Conservation (phyloP, 2,888 invertebrate species). For the Xiphydria camelus region DNA sequence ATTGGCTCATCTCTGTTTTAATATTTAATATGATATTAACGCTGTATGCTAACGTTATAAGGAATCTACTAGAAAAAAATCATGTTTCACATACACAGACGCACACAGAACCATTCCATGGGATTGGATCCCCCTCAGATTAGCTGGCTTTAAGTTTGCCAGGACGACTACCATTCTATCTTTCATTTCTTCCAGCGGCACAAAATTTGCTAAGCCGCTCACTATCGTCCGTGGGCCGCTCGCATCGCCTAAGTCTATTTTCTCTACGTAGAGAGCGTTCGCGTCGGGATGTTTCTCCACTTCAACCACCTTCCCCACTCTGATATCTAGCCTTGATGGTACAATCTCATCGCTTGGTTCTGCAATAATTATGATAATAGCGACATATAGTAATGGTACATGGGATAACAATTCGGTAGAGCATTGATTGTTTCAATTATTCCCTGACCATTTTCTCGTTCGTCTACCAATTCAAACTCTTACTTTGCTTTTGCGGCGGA, state of each 20-base stretch:
- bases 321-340: conserved; percentile 72
- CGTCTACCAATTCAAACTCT: no score
- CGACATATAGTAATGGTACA: no score
- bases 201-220: conserved; percentile 91
- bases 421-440: no score
- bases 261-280: conserved; percentile 88
- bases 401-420: no score
- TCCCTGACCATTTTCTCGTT: no score
- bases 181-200: conserved; percentile 87
- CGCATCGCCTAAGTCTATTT: conserved; percentile 85
- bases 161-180: conserved; percentile 88
- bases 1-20: conserved; percentile 53
- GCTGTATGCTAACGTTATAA: background rate
- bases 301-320: conserved; percentile 84
- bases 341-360: conserved; percentile 6
- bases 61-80: conserved; percentile 5
- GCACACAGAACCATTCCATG: conserved; percentile 95
- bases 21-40: background rate
- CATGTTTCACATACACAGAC: conserved; percentile 71
- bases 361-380: no score
- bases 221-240: conserved; percentile 57
- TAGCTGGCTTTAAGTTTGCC: conserved; percentile 95
- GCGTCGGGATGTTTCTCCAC: conserved; percentile 89
- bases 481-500: conserved; percentile 67
- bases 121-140: conserved; percentile 91